Evolutionary conservation across 2,888 invertebrate species (phyloP).

Genomic region (Caenorhabditis sp.): DNA sequence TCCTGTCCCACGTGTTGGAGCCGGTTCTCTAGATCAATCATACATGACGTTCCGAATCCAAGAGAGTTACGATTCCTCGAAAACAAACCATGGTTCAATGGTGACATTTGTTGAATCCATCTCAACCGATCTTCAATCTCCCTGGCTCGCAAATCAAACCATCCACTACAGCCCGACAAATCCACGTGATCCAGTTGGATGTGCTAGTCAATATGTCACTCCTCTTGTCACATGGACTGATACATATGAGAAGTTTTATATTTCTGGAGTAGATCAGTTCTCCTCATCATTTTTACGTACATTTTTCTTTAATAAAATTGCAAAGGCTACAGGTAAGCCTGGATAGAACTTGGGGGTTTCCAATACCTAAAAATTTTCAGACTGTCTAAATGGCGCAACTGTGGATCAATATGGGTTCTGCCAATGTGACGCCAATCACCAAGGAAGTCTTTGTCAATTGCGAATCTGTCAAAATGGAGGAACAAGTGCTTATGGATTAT

Average conservation of each 20-base stretch:
- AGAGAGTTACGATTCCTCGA: slow-evolving; percentile 29
- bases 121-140: slow-evolving; percentile 20
- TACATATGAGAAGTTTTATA: slow-evolving; percentile 35
- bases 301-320: slow-evolving; percentile 37
- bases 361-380: too few relatives aligned
- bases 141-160: slow-evolving; percentile 2
- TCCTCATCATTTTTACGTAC: slow-evolving; percentile 33
- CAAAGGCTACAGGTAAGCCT: too few relatives aligned
- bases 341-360: too few relatives aligned
- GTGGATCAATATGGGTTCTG: slow-evolving; percentile 35
- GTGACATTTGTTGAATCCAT: slow-evolving; percentile 9
- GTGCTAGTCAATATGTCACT: slow-evolving; percentile 47
- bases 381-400: slow-evolving; percentile 26
- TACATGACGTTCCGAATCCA: slow-evolving; percentile 46
- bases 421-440: slow-evolving; percentile 25
- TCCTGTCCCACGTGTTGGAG: slow-evolving; percentile 32
- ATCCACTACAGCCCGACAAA: slow-evolving; percentile 9
- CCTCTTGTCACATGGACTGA: slow-evolving; percentile 22
- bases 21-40: slow-evolving; percentile 5
- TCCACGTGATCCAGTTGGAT: slow-evolving; percentile 34
- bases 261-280: slow-evolving; percentile 31
- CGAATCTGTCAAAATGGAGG: slow-evolving; percentile 47
- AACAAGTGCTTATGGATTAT: slow-evolving; percentile 34
- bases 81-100: slow-evolving; percentile 21
- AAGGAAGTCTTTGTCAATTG: slow-evolving; percentile 23